Evolutionary conservation across 2,113 vertebrate genomes (phyloP).

Genomic region (Trogon surrucura): DNA sequence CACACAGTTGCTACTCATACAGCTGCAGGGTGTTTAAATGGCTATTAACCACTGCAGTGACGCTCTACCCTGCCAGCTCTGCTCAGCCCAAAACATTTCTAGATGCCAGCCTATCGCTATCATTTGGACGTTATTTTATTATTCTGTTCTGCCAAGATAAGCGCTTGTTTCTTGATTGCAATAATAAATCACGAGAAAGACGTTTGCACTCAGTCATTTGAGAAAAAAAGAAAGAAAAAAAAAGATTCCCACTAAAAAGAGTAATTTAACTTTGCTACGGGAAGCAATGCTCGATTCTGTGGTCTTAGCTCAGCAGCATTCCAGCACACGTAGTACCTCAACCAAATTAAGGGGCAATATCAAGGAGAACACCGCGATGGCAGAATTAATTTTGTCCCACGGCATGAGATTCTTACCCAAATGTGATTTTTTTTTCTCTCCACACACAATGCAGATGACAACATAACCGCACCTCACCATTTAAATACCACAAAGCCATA

Average conservation of each 20-base stretch:
- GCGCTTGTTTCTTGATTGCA: background rate
- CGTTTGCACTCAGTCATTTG: background rate
- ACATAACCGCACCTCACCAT: background rate
- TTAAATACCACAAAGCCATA: background rate
- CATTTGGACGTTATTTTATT: background rate
- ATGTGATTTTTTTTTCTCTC: background rate
- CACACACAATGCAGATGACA: background rate
- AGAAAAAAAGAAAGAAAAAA: background rate
- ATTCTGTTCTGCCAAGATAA: background rate
- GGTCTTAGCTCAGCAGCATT: accelerated
- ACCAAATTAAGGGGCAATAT: background rate
- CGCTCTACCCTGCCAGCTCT: background rate
- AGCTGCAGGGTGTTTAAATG: background rate
- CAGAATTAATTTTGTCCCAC: background rate
- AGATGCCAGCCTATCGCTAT: background rate
- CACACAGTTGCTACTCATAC: background rate
- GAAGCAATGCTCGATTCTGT: background rate
- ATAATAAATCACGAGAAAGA: background rate
- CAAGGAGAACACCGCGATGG: background rate
- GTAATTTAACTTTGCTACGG: background rate
- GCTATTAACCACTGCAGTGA: background rate
- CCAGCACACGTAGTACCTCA: background rate
- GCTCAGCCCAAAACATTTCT: background rate
- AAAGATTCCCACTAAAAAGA: background rate
- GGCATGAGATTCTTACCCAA: background rate